phyloP scores from a whole-genome alignment of 2,113 vertebrate species.

The Gracilinanus agilis region DNA sequence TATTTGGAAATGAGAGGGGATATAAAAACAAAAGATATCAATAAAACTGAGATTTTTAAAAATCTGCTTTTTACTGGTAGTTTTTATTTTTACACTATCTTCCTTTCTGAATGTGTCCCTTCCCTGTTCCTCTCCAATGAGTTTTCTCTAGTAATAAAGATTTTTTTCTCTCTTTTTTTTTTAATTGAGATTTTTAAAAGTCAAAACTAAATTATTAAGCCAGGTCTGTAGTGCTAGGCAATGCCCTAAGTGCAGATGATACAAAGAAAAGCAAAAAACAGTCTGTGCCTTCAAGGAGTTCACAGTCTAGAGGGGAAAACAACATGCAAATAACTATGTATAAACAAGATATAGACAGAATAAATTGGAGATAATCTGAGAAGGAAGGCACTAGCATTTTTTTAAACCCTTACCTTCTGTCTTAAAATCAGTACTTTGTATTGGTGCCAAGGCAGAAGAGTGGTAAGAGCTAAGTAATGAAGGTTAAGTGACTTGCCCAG shows the following conservation, averaged over 20 bases:
- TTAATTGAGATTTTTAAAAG: background rate
- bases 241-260: background rate
- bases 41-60: background rate
- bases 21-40: background rate
- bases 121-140: no score
- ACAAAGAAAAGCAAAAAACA: background rate
- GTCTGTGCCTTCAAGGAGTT: background rate
- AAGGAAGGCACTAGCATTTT: background rate
- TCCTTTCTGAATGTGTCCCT: no score
- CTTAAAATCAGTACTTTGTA: no score
- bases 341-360: background rate
- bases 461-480: no score
- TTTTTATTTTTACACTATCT: no score
- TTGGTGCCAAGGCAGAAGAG: no score
- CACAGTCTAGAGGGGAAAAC: background rate
- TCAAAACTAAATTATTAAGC: background rate
- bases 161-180: no score
- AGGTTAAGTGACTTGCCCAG: no score
- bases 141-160: no score
- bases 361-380: background rate
- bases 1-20: background rate
- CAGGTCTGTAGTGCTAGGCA: background rate
- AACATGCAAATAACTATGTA: background rate
- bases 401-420: no score
- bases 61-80: background rate